Percentiles rank a stretch among this genome's conserved stretches.
Evolutionary conservation across 2,797 vertebrate genomes (phyloP).

Genomic region (Mus minutoides): DNA sequence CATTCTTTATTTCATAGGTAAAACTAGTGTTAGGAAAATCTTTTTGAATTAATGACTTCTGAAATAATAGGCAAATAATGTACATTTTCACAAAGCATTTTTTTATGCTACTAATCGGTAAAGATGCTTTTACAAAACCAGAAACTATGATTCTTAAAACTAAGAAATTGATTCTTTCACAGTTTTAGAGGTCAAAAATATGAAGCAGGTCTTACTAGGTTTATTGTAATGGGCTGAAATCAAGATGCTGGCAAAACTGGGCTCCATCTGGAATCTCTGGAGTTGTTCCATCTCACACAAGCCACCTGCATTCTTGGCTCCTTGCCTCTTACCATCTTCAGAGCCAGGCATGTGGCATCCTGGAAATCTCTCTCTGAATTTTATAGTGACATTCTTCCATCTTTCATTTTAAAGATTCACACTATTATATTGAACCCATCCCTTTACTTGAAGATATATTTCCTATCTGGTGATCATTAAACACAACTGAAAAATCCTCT

Average conservation of each 20-base stretch:
- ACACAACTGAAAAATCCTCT: background rate
- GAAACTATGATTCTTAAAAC: background rate
- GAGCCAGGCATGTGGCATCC: background rate
- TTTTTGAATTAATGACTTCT: background rate
- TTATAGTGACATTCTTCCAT: background rate
- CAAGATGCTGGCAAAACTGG: conserved; percentile 56
- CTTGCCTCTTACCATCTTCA: background rate
- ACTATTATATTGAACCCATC: background rate
- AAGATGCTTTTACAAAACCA: background rate
- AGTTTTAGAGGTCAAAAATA: background rate
- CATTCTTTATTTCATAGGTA: background rate
- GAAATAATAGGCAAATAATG: background rate
- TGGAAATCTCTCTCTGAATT: background rate
- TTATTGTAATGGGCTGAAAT: conserved; percentile 60
- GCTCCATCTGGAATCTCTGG: conserved; percentile 53
- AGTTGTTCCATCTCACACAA: background rate
- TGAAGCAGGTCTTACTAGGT: conserved; percentile 38
- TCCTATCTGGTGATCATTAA: background rate
- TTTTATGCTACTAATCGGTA: background rate
- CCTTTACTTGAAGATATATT: background rate
- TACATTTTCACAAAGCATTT: background rate
- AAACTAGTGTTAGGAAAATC: background rate
- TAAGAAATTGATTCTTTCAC: background rate
- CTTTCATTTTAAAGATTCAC: background rate
- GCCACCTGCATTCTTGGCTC: conserved; percentile 48